Evolutionary conservation across 2,888 invertebrate genomes (phyloP), one percentile per base, ranked within the genome.

Genomic region (Oscheius sp.): DNA sequence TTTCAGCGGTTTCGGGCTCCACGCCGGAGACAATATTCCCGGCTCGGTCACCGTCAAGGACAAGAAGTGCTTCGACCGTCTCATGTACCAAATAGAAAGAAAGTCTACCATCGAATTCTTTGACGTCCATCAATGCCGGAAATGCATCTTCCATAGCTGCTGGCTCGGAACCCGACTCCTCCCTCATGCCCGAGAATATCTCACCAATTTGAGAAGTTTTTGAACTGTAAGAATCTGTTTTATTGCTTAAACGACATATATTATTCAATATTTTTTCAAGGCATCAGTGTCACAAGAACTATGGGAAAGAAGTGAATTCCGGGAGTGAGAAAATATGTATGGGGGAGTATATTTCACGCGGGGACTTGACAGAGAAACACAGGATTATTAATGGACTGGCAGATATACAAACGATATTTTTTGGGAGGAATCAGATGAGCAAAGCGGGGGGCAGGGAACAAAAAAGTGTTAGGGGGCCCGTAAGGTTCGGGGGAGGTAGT

Each of bases 41-140:
- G 88, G 88, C 10, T 88, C 88, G n/a, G 84, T 88, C 47, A 81
- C 88, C 2, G 84, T 88, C 33, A 88, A 87, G 63, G 87, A 87
- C 70, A 88, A 88, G 55, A 81, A 85, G 29, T 88, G 88, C 60
- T 88, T 88, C 74, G 87, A 88, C 75, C 82, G 87, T 51, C 75
- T 88, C 7, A 81, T 87, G 13, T 85, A 84, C 72, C 88, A 88
- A 79, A 84, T 84, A 50, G 84, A 84, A 60, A 76, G 79, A 65
- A 84, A 84, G 74, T 85, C 87, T 29, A 88, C 88, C 3, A 83
- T 83, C 21, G 86, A 88, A 66, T 88, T 87, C 74, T 86, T 83
- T 78, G 88, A 88, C 70, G 88, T 88, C 4, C 76, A 83, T 51
- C 88, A 88, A 59, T 88, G 88, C 60, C 82, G 88, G 35, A 87